Evolutionary conservation across 2,888 invertebrate genomes (phyloP), one percentile per base, ranked within the genome.

Genomic region (Sarcophaga subvicina): DNA sequence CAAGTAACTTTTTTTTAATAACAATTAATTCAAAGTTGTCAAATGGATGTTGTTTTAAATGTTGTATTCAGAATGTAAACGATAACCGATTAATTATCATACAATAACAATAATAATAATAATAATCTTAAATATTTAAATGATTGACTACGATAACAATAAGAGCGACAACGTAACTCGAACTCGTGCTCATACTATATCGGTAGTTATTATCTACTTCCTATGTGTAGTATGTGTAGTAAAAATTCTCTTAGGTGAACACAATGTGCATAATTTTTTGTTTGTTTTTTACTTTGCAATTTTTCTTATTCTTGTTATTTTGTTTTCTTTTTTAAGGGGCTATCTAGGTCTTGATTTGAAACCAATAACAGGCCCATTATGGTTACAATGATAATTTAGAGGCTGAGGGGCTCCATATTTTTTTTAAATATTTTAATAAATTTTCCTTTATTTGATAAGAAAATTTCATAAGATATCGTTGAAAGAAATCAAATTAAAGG

Each of bases 11-110:
- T 79, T 79, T 37, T 54, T 54, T 14, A 70, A 49, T 25, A 54
- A 59, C 62, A 70, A 75, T 45, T 45, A 82, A 83, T 49, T 8
- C 63, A 78, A 84, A 69, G 71, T 85, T 87, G 85, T 87, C 77
- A 85, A 80, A 83, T 87, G 83, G 85, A 88, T 89, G 89, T 89
- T 89, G 88, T 89, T 87, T 66, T 92, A 90, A 91, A 91, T 93
- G 92, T 92, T 93, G 91, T 91, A 91, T 84, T 84, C 75, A 87
- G 84, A 87, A 87, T 87, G 87, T 87, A 71, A 80, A 80, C 60
- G 62, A 84, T 84, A 76, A 83, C 27, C 75, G 80, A 80, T 75
- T 79, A 62, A 83, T 77, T 69, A 75, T 69, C 37, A 45, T 14
- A 22, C 20, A 64, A 64, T 27, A 66, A 79, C 37, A 79, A 71